Percentiles rank a stretch among this genome's conserved stretches.
These are phyloP conservation scores for Myrmecobius fasciatus DNA, from an alignment of 2,113 vertebrate genomes.

Conservation along the genomic window DNA sequence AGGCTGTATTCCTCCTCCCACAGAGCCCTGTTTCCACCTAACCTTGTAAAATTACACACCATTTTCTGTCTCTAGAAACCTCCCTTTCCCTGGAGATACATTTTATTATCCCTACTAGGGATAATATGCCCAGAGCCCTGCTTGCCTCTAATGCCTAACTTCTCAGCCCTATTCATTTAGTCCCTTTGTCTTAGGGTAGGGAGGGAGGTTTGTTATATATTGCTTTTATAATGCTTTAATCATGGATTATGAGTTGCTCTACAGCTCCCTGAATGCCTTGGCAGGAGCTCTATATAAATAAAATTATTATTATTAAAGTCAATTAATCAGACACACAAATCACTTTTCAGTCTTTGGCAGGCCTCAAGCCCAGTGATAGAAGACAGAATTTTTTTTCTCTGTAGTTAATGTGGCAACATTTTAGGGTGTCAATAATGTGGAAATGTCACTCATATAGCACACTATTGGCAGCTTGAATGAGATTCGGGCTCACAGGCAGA, in stretches of 20 bases:
- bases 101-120: slow-evolving; percentile 61
- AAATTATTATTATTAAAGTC: slow-evolving; percentile 80
- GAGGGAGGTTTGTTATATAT: slow-evolving; percentile 71
- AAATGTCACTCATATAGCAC: neutral
- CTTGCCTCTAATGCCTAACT: slow-evolving; percentile 49
- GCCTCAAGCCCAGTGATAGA: slow-evolving; percentile 48
- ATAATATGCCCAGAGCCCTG: slow-evolving; percentile 1
- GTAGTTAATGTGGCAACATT: slow-evolving; percentile 23
- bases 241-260: slow-evolving; percentile 68
- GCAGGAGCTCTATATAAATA: slow-evolving; percentile 73
- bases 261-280: slow-evolving; percentile 73
- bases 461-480: slow-evolving; percentile 58
- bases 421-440: slow-evolving; percentile 52
- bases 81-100: slow-evolving; percentile 62
- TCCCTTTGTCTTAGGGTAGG: slow-evolving; percentile 69
- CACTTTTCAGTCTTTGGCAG: slow-evolving; percentile 73
- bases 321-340: slow-evolving; percentile 77
- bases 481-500: slow-evolving; percentile 50
- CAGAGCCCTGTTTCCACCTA: slow-evolving; percentile 54
- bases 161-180: slow-evolving; percentile 67
- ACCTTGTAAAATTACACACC: slow-evolving; percentile 60
- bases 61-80: slow-evolving; percentile 57
- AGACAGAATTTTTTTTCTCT: slow-evolving; percentile 58
- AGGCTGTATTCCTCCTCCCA: slow-evolving; percentile 61
- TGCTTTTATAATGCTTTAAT: slow-evolving; percentile 70